Conservation (phyloP, 2,888 invertebrate genomes). For the Empis stercorea region DNA sequence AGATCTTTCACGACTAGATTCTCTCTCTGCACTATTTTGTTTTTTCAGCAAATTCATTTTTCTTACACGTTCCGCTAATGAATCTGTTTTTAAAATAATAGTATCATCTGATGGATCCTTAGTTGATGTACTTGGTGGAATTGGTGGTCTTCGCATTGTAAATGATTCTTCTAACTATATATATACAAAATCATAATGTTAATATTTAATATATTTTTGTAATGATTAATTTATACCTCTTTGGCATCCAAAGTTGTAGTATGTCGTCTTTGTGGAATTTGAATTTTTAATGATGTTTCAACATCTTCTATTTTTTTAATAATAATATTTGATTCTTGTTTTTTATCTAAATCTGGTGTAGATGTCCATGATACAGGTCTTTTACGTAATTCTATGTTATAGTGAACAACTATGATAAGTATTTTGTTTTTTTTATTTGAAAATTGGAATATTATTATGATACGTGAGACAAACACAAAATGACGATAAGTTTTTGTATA, state of each 20-base stretch:
- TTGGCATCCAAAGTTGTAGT: conserved; percentile 43
- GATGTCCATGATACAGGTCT: conserved; percentile 62
- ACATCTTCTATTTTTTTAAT: conserved; percentile 38
- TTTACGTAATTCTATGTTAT: conserved; percentile 36
- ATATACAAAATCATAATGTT: neutral
- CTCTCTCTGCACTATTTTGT: conserved; percentile 31
- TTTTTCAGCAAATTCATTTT: conserved; percentile 47
- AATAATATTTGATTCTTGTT: conserved; percentile 10
- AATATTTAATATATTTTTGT: neutral
- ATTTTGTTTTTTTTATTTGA: conserved; percentile 6
- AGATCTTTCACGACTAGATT: conserved; percentile 31
- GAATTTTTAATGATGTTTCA: conserved; percentile 52
- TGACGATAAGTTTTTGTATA: too few species aligned
- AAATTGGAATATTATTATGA: conserved; percentile 5
- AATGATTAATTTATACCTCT: conserved; percentile 20
- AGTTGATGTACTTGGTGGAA: conserved; percentile 24
- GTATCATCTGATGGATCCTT: conserved; percentile 38
- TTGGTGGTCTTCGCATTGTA: conserved; percentile 40
- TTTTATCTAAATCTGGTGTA: conserved; percentile 62
- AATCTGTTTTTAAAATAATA: conserved; percentile 54
- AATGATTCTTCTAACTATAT: conserved; percentile 35
- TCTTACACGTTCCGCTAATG: conserved; percentile 53
- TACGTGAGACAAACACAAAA: neutral
- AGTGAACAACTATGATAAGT: conserved; percentile 33
- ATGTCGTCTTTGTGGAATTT: conserved; percentile 51